Conservation (phyloP, 2,113 vertebrate genomes). For the Scopus umbretta region DNA sequence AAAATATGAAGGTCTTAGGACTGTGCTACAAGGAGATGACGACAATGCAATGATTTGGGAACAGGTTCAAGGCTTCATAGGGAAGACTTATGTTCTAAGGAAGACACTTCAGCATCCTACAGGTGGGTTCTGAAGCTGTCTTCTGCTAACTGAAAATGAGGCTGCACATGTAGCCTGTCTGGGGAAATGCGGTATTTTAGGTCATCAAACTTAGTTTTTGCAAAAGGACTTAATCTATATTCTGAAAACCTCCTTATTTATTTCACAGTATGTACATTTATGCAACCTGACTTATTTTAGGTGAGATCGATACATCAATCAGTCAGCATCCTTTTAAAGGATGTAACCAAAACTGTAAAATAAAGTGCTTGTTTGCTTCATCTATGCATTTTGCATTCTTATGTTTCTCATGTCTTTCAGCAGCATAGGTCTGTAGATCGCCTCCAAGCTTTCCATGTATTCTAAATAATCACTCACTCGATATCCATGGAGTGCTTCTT, state of each 20-base stretch:
- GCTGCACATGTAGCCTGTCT: not conserved
- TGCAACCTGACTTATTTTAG: not conserved
- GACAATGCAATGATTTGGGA: not conserved
- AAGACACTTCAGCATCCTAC: not conserved
- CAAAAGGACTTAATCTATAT: slow-evolving; percentile 2
- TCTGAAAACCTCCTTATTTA: not conserved
- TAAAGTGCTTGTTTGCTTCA: not conserved
- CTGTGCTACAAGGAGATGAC: not conserved
- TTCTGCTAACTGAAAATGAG: not conserved
- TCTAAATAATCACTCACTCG: slow-evolving; percentile 82
- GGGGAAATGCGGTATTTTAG: not conserved
- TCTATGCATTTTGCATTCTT: slow-evolving; percentile 50
- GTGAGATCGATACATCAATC: not conserved
- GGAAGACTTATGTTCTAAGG: not conserved
- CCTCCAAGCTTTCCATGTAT: slow-evolving; percentile 87
- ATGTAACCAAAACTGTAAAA: slow-evolving; percentile 5
- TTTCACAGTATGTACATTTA: slow-evolving; percentile 11
- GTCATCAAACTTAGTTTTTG: not conserved
- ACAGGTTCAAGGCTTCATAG: not conserved
- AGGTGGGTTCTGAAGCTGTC: not conserved
- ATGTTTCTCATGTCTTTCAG: slow-evolving; percentile 84
- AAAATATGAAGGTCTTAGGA: not conserved
- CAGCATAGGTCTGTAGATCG: slow-evolving; percentile 78
- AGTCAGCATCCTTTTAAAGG: not conserved
- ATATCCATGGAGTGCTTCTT: slow-evolving; percentile 89